Evolutionary conservation across 2,888 invertebrate genomes (phyloP).

Genomic region (Tryphoninae sp.): DNA sequence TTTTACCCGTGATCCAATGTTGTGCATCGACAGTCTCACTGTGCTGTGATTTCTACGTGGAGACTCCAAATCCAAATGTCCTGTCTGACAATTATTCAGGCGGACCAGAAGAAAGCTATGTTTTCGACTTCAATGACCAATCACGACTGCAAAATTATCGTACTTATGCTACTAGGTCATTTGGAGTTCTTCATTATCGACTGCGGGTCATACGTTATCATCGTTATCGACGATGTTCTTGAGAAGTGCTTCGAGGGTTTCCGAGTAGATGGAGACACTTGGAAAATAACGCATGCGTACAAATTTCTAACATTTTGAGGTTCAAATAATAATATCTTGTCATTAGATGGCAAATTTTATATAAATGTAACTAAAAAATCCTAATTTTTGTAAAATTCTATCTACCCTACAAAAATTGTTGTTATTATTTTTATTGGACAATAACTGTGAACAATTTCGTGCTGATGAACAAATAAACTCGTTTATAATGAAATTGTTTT

Average conservation of each 20-base stretch:
- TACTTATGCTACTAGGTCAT: not conserved
- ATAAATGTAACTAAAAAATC: not conserved
- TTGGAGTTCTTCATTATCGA: not conserved
- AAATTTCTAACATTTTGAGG: not conserved
- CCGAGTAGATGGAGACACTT: slow-evolving; percentile 16
- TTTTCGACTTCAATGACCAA: not conserved
- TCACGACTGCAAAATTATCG: not conserved
- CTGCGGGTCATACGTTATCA: no score
- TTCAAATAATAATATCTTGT: not conserved
- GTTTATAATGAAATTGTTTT: slow-evolving; percentile 17
- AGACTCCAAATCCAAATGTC: slow-evolving; percentile 38
- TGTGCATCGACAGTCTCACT: slow-evolving; percentile 25
- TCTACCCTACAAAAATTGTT: not conserved
- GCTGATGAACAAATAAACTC: not conserved
- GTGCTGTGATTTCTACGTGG: slow-evolving; percentile 41
- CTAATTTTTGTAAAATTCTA: not conserved
- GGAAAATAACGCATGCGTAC: not conserved
- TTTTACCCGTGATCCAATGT: slow-evolving; percentile 27
- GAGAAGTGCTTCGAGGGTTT: not conserved
- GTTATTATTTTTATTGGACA: not conserved
- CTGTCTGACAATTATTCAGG: slow-evolving; percentile 38
- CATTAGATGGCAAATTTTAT: not conserved
- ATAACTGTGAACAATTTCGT: not conserved
- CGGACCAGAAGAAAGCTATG: not conserved
- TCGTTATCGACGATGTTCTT: not conserved